Conservation (phyloP, 2,113 vertebrate species). For the Podocnemis expansa region DNA sequence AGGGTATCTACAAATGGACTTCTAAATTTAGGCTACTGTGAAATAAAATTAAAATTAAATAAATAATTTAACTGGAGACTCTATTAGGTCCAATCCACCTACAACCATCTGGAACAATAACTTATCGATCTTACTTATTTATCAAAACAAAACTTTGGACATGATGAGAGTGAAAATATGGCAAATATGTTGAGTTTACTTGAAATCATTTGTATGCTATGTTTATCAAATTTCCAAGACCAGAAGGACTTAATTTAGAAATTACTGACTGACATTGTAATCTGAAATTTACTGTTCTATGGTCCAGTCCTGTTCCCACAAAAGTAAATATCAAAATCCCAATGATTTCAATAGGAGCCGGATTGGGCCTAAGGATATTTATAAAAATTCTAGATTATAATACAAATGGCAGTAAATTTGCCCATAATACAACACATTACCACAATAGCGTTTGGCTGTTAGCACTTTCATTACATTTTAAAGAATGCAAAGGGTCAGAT, state of each 20-base stretch:
- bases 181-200: conserved; percentile 22
- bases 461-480: neutral
- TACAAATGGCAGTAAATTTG: conserved; percentile 39
- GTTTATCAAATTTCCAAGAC: conserved; percentile 48
- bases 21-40: conserved; percentile 59
- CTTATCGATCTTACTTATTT: conserved; percentile 21
- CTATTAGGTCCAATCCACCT: conserved; percentile 57
- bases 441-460: conserved; percentile 8
- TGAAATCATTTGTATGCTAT: conserved; percentile 33
- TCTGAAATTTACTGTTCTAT: conserved; percentile 48
- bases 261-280: conserved; percentile 14
- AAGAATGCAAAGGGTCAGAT: conserved; percentile 19
- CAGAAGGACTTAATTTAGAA: conserved; percentile 41
- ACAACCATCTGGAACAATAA: conserved; percentile 55
- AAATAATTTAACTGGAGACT: conserved; percentile 43
- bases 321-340: conserved; percentile 50
- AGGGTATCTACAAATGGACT: conserved; percentile 49
- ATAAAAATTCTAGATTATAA: conserved; percentile 49
- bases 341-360: conserved; percentile 19
- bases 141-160: conserved; percentile 60
- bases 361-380: conserved; percentile 55
- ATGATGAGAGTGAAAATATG: conserved; percentile 38
- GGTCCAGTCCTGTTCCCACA: conserved; percentile 8
- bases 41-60: conserved; percentile 40
- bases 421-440: conserved; percentile 23